Conservation (phyloP, 2,113 vertebrate genomes). For the Taxidea taxus region DNA sequence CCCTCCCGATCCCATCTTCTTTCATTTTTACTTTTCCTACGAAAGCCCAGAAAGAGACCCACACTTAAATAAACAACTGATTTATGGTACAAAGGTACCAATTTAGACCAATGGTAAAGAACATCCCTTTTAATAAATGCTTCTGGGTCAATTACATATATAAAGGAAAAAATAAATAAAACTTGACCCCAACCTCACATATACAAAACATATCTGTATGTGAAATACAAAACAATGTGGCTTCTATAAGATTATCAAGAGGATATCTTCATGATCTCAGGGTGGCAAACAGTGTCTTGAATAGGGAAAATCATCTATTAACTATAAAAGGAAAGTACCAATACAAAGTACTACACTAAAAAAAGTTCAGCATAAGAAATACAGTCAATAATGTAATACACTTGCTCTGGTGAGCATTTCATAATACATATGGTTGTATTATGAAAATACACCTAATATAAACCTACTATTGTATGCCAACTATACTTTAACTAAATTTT, state of each 20-base stretch:
- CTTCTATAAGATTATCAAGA: neutral
- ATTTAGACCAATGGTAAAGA: neutral
- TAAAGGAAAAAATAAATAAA: neutral
- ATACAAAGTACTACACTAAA: neutral
- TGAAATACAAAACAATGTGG: neutral
- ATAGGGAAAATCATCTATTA: neutral
- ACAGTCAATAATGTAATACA: neutral
- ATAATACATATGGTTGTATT: neutral
- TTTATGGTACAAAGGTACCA: neutral
- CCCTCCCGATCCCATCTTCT: no score
- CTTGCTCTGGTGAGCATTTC: neutral
- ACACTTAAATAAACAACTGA: neutral
- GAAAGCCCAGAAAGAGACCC: neutral
- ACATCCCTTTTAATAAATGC: neutral
- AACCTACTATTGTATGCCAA: neutral
- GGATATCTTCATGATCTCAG: neutral
- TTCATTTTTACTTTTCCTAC: no score
- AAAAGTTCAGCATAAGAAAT: neutral
- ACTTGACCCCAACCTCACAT: neutral
- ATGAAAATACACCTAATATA: neutral
- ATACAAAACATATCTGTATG: neutral
- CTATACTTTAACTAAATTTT: neutral
- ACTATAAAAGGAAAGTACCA: neutral
- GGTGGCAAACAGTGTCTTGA: neutral
- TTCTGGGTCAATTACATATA: neutral